These are phyloP conservation scores for Coenobita brevimanus DNA, from an alignment of 1,140 invertebrate species.

Conservation along the genomic window DNA sequence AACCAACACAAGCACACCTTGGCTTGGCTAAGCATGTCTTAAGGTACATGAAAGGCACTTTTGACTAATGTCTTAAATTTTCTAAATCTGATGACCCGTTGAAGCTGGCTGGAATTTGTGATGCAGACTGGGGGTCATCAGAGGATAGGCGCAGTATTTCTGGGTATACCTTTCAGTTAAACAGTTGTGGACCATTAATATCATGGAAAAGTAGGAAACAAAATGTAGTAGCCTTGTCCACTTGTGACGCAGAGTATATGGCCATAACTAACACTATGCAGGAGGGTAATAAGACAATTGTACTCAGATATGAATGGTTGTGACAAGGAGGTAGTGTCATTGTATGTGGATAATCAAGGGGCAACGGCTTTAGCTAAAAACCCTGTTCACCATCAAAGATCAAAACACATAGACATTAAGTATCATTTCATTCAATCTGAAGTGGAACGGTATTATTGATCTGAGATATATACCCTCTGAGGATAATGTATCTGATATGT, in stretches of 20 bases:
- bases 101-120: background rate
- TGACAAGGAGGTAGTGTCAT: no score
- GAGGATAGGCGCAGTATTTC: background rate
- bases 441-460: no score
- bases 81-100: background rate
- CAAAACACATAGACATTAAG: no score
- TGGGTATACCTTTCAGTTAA: background rate
- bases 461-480: no score
- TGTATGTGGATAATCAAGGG: no score
- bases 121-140: slow-evolving; percentile 7
- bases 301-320: no score
- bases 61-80: background rate
- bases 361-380: no score
- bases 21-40: no score
- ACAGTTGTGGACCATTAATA: slow-evolving; percentile 1
- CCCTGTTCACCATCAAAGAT: no score
- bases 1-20: no score
- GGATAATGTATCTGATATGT: no score
- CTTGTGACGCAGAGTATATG: slow-evolving; percentile 23
- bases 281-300: slow-evolving; percentile 32
- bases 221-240: slow-evolving; percentile 3
- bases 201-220: slow-evolving; percentile 18
- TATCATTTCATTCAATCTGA: no score
- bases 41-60: background rate
- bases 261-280: slow-evolving; percentile 22